Evolutionary conservation across 2,888 invertebrate species (phyloP).

Genomic region (Atethmia centrago): DNA sequence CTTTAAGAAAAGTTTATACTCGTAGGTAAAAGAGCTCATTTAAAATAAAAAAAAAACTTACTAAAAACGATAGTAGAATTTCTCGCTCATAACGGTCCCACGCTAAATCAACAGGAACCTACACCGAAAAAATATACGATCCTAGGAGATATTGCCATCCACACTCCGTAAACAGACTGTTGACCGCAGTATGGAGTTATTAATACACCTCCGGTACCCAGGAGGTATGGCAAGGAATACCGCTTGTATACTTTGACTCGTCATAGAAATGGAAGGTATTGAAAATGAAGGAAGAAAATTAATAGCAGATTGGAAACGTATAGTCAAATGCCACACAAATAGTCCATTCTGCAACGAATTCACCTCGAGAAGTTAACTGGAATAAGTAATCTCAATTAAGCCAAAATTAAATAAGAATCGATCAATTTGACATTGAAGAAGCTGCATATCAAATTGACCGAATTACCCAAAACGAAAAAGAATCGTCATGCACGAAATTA

Average conservation of each 20-base stretch:
- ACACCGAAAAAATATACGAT: not conserved
- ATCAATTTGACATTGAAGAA: too few species aligned
- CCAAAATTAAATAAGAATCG: not conserved
- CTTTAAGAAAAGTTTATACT: not conserved
- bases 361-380: not conserved
- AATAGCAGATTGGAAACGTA: not conserved
- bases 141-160: constrained; percentile 3
- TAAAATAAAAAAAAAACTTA: not conserved
- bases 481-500: not conserved
- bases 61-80: not conserved
- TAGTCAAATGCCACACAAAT: not conserved
- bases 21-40: not conserved
- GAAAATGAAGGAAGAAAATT: not conserved
- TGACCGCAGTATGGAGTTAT: constrained; percentile 6
- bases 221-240: not conserved
- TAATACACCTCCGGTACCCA: constrained; percentile 7
- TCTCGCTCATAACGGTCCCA: not conserved
- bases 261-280: not conserved
- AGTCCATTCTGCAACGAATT: too few species aligned
- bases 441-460: not conserved
- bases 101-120: not conserved
- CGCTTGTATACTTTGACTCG: not conserved
- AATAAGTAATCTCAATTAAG: not conserved
- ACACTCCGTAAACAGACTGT: constrained; percentile 7
- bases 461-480: not conserved